Conservation (phyloP, 2,888 invertebrate species). For the Cistogaster globosa region DNA sequence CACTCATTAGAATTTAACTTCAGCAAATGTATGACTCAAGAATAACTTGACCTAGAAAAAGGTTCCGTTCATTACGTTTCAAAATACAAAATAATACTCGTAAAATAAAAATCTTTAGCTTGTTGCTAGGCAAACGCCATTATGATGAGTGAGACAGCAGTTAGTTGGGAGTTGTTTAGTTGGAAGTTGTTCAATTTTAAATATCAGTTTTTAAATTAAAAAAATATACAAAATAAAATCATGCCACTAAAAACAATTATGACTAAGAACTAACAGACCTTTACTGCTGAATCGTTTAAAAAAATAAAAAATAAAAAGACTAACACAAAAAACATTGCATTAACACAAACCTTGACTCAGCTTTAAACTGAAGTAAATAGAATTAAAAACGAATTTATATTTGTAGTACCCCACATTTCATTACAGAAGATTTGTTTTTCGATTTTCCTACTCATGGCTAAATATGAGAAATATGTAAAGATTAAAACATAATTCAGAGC, state of each 20-base stretch:
- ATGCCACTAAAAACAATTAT: conserved; percentile 58
- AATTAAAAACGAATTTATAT: not conserved
- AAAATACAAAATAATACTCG: conserved; percentile 8
- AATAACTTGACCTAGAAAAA: conserved; percentile 64
- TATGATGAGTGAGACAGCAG: conserved; percentile 65
- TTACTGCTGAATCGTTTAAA: conserved; percentile 65
- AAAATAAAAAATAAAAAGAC: not conserved
- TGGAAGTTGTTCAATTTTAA: conserved; percentile 56
- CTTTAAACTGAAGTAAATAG: conserved; percentile 18
- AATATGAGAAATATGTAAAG: too few species aligned
- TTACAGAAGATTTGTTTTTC: too few species aligned
- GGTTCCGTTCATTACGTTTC: conserved; percentile 53
- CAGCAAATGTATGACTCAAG: conserved; percentile 58
- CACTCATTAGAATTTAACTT: conserved; percentile 54
- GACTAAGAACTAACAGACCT: conserved; percentile 49
- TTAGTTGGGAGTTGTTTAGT: conserved; percentile 59
- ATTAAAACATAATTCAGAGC: too few species aligned
- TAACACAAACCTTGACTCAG: conserved; percentile 56
- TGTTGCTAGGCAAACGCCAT: conserved; percentile 55
- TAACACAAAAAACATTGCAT: conserved; percentile 25
- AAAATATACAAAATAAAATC: conserved; percentile 29
- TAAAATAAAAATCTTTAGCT: conserved; percentile 24
- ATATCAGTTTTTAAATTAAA: conserved; percentile 25
- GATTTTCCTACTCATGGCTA: too few species aligned
- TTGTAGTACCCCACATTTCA: not conserved